A percentile compares a stretch with the other conserved stretches of the same genome.
phyloP scores from a whole-genome alignment of 2,888 invertebrate genomes.

The Acronicta alni region DNA sequence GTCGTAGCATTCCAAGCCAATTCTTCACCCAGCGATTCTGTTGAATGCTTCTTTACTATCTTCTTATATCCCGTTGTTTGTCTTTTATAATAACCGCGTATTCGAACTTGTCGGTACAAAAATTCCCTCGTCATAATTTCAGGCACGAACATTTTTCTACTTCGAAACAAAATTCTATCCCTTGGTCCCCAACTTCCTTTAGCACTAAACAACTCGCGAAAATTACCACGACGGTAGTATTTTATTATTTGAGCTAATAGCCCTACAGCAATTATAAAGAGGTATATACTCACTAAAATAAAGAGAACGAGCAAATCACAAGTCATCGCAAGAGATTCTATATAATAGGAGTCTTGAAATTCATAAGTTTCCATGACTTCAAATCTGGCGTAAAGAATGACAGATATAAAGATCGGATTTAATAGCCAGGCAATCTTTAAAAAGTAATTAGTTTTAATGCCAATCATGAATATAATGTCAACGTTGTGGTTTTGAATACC shows the following conservation, averaged over 20 bases:
- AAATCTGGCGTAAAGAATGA: slow-evolving; percentile 61
- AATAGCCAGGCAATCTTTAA: slow-evolving; percentile 77
- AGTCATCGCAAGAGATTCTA: slow-evolving; percentile 53
- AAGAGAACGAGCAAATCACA: slow-evolving; percentile 67
- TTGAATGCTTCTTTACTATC: slow-evolving; percentile 23
- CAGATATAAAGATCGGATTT: slow-evolving; percentile 70
- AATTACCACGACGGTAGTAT: slow-evolving; percentile 52
- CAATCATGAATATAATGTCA: slow-evolving; percentile 85
- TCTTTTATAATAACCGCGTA: slow-evolving; percentile 72
- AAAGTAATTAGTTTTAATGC: slow-evolving; percentile 79
- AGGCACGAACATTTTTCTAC: slow-evolving; percentile 84
- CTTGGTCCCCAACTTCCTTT: slow-evolving; percentile 77
- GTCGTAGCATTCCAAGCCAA: slow-evolving; percentile 71
- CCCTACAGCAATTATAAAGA: slow-evolving; percentile 64
- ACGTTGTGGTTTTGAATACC: slow-evolving; percentile 77
- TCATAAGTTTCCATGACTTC: slow-evolving; percentile 49
- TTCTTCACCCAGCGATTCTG: slow-evolving; percentile 52
- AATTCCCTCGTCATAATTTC: slow-evolving; percentile 87
- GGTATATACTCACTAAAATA: slow-evolving; percentile 66
- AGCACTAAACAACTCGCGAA: slow-evolving; percentile 64
- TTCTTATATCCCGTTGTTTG: slow-evolving; percentile 16
- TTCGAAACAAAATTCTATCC: slow-evolving; percentile 75
- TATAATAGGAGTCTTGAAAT: slow-evolving; percentile 60
- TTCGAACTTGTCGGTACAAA: slow-evolving; percentile 82
- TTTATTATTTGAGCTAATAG: slow-evolving; percentile 62